Evolutionary conservation across 1,140 invertebrate genomes (phyloP).

Genomic region (Saccostrea cuccullata): DNA sequence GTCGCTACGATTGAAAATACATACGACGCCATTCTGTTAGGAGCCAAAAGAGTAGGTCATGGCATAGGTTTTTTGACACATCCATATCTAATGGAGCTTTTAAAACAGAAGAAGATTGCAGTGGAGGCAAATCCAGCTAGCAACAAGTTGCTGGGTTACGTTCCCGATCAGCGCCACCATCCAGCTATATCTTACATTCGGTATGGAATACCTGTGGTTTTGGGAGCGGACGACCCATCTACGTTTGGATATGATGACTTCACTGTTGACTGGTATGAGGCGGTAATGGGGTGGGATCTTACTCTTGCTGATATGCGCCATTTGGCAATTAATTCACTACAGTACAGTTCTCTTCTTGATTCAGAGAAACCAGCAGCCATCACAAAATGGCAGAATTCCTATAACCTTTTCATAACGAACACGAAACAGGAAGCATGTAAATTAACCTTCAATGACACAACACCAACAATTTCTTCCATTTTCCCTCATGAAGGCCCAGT

Average conservation of each 20-base stretch:
- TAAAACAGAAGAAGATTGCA: slow-evolving; percentile 62
- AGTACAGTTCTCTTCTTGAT: slow-evolving; percentile 60
- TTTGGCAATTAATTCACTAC: slow-evolving; percentile 63
- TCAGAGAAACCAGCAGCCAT: slow-evolving; percentile 56
- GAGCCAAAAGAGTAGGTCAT: slow-evolving; percentile 65
- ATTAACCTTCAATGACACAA: neutral
- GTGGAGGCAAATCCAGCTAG: slow-evolving; percentile 66
- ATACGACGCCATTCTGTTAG: slow-evolving; percentile 63
- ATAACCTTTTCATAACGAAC: slow-evolving; percentile 55
- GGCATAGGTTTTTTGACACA: slow-evolving; percentile 63
- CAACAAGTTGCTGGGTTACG: slow-evolving; percentile 66
- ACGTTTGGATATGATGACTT: slow-evolving; percentile 68
- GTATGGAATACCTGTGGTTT: slow-evolving; percentile 66
- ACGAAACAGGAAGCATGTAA: slow-evolving; percentile 58
- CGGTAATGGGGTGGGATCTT: slow-evolving; percentile 67
- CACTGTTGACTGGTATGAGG: slow-evolving; percentile 69
- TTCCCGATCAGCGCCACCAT: slow-evolving; percentile 65
- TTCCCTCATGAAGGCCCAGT: slow-evolving; percentile 52
- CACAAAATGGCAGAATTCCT: slow-evolving; percentile 61
- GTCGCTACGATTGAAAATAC: slow-evolving; percentile 61
- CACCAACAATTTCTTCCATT: slow-evolving; percentile 38
- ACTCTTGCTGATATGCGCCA: slow-evolving; percentile 62
- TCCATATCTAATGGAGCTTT: slow-evolving; percentile 61
- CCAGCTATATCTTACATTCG: slow-evolving; percentile 62
- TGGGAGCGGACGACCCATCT: slow-evolving; percentile 67